Conservation (phyloP, 1,140 invertebrate genomes). For the Chelonus insularis region DNA sequence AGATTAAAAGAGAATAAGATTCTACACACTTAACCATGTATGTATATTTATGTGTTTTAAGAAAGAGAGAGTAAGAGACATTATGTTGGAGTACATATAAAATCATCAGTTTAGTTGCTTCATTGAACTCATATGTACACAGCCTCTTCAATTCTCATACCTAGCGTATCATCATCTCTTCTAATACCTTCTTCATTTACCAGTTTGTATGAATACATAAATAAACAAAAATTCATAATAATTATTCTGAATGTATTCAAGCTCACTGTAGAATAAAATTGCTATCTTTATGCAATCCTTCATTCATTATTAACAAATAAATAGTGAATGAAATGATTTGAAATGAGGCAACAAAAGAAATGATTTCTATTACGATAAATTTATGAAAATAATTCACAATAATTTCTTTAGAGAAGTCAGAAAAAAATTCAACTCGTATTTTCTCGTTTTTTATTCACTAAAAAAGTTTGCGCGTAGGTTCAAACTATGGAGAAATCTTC, state of each 20-base stretch:
- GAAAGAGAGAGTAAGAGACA: conserved; percentile 24
- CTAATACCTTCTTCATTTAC: not conserved
- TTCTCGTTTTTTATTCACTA: conserved; percentile 1
- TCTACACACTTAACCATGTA: not conserved
- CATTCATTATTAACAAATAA: too few species aligned
- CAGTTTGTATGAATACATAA: too few species aligned
- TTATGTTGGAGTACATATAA: conserved; percentile 42
- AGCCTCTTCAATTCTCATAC: not conserved
- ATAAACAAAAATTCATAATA: conserved; percentile 33
- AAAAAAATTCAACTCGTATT: conserved; percentile 6
- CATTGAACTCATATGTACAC: conserved; percentile 12
- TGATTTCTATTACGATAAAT: too few species aligned
- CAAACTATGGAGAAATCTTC: conserved; percentile 47
- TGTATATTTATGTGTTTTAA: not conserved
- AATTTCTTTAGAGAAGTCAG: too few species aligned
- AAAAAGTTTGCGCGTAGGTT: conserved; percentile 30
- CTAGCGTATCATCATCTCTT: not conserved
- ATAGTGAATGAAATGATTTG: too few species aligned
- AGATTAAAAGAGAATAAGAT: not conserved
- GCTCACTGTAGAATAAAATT: too few species aligned
- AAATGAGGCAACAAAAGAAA: too few species aligned
- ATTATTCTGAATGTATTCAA: too few species aligned
- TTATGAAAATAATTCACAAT: too few species aligned
- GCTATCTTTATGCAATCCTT: too few species aligned
- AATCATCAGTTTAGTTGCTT: conserved; percentile 38